A percentile compares a stretch with the other conserved stretches of the same genome.
phyloP scores from a whole-genome alignment of 2,888 invertebrate genomes.

The Hololepta plana region DNA sequence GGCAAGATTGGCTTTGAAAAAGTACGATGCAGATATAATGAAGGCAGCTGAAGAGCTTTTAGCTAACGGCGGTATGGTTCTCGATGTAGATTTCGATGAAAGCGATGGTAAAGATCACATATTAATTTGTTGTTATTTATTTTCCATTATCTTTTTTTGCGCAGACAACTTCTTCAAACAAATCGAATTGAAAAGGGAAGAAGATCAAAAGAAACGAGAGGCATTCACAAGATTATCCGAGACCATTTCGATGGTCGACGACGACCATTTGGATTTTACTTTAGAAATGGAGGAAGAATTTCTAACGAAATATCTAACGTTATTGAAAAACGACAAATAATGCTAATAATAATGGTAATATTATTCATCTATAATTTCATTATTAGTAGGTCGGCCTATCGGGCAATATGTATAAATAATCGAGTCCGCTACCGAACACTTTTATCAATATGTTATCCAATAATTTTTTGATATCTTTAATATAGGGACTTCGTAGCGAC shows the following conservation, averaged over 20 bases:
- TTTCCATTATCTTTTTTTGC: neutral
- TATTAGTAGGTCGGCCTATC: slow-evolving; percentile 5
- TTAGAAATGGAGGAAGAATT: slow-evolving; percentile 51
- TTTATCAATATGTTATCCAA: slow-evolving; percentile 17
- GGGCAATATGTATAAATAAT: slow-evolving; percentile 15
- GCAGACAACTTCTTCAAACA: neutral
- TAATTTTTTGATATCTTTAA: slow-evolving; percentile 14
- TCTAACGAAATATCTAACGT: slow-evolving; percentile 43
- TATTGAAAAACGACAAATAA: slow-evolving; percentile 24
- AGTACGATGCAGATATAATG: slow-evolving; percentile 33
- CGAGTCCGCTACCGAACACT: slow-evolving; percentile 19
- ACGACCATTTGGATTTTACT: slow-evolving; percentile 56
- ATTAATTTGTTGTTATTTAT: slow-evolving; percentile 2
- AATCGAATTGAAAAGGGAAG: too few species aligned
- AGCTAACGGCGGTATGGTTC: slow-evolving; percentile 25
- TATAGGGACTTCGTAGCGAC: neutral
- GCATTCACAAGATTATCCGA: slow-evolving; percentile 42
- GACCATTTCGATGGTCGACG: slow-evolving; percentile 38
- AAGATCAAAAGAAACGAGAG: slow-evolving; percentile 31
- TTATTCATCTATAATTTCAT: slow-evolving; percentile 5
- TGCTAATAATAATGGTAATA: slow-evolving; percentile 4
- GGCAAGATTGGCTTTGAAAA: slow-evolving; percentile 34
- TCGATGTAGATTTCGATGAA: slow-evolving; percentile 15
- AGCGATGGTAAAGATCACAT: slow-evolving; percentile 2
- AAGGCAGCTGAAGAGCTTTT: slow-evolving; percentile 40